Percentiles rank a stretch among this genome's conserved stretches.
phyloP scores from a whole-genome alignment of 2,113 vertebrate species.

The Alligator mississippiensis region DNA sequence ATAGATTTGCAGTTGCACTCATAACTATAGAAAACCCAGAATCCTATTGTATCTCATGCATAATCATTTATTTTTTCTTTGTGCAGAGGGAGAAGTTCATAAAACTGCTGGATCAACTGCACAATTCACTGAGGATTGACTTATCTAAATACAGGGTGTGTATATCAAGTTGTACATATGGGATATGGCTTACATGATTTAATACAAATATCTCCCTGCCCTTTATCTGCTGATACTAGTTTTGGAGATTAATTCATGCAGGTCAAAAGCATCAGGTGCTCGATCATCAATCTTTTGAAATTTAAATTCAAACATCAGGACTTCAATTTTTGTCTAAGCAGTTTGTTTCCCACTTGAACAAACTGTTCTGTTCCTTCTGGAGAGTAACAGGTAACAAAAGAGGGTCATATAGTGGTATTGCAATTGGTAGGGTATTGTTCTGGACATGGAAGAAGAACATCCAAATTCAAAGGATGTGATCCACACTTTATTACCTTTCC shows the following conservation, averaged over 20 bases:
- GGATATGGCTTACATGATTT: not conserved
- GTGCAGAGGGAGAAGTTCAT: constrained; percentile 97
- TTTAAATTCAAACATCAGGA: not conserved
- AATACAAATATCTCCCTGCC: fast-evolving
- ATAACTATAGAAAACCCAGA: not conserved
- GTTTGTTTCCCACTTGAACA: not conserved
- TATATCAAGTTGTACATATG: not conserved
- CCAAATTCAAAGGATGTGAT: not conserved
- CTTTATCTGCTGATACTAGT: not conserved
- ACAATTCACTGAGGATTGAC: constrained; percentile 98
- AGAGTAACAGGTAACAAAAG: not conserved
- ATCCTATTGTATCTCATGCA: not conserved
- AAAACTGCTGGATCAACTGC: constrained; percentile 96
- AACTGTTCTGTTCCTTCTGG: not conserved
- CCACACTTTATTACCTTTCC: not conserved
- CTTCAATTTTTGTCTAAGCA: not conserved
- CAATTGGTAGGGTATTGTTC: not conserved
- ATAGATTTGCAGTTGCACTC: not conserved
- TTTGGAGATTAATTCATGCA: not conserved
- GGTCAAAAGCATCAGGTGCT: not conserved
- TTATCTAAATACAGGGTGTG: constrained; percentile 97
- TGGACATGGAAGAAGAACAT: not conserved
- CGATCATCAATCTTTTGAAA: not conserved
- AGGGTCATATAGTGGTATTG: not conserved
- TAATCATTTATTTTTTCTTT: constrained; percentile 54